Evolutionary conservation across 2,888 invertebrate species (phyloP).

Genomic region (Tenthredo amoena): DNA sequence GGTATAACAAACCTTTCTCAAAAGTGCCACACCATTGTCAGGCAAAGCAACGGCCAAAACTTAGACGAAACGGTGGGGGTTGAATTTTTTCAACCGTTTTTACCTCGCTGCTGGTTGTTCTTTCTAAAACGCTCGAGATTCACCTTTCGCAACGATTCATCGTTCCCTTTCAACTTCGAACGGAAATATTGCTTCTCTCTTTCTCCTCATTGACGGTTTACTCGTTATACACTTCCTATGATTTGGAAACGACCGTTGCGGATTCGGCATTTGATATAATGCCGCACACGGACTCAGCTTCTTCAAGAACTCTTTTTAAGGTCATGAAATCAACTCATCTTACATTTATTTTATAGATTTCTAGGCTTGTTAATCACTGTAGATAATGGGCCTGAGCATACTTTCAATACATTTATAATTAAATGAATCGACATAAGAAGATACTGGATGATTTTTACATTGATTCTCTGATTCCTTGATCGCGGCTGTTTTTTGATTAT

Average conservation of each 20-base stretch:
- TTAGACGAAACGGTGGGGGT: conserved; percentile 45
- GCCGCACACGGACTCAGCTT: not conserved
- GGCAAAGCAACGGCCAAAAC: conserved; percentile 72
- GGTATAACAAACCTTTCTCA: conserved; percentile 37
- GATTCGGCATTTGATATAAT: not conserved
- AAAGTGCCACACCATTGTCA: conserved; percentile 69
- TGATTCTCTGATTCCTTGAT: too few species aligned
- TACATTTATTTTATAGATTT: not conserved
- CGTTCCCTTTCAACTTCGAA: not conserved
- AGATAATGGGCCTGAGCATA: not conserved
- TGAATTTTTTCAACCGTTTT: conserved; percentile 51
- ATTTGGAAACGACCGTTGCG: conserved; percentile 43
- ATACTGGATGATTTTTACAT: too few species aligned
- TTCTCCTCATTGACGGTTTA: conserved; percentile 48
- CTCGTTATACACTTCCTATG: not conserved
- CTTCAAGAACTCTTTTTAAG: not conserved
- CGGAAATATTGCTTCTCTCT: conserved; percentile 51
- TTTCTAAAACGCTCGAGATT: not conserved
- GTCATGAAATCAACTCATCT: not conserved
- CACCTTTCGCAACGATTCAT: conserved; percentile 2
- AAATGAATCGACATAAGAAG: not conserved
- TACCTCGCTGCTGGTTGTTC: conserved; percentile 10
- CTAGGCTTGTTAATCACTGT: not conserved
- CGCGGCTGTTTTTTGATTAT: not conserved
- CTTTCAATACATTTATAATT: not conserved